phyloP scores from a whole-genome alignment of 2,888 invertebrate species.

The Perizoma affinitatum region DNA sequence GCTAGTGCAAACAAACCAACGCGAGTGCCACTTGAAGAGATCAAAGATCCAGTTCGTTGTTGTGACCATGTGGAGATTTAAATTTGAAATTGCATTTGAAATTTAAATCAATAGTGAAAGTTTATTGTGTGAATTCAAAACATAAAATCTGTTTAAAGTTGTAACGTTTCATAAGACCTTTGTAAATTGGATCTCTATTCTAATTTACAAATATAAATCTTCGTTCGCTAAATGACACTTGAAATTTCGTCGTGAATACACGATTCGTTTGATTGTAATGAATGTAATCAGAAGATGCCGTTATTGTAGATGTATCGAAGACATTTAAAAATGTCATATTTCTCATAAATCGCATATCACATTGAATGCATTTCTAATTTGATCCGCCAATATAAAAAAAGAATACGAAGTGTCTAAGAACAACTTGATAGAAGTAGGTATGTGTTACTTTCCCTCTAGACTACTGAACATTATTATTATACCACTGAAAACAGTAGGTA shows the following conservation, averaged over 20 bases:
- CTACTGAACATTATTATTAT: not conserved
- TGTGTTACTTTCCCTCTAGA: constrained; percentile 33
- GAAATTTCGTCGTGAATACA: constrained; percentile 47
- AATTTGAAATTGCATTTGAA: constrained; percentile 13
- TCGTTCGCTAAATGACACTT: constrained; percentile 46
- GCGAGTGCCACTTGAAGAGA: constrained; percentile 43
- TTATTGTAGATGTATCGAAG: not conserved
- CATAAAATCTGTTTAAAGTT: too few relatives aligned
- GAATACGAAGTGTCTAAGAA: constrained; percentile 39
- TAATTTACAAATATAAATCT: constrained; percentile 62
- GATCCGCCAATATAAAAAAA: constrained; percentile 54
- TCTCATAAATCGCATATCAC: constrained; percentile 11
- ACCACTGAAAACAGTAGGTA: constrained; percentile 6
- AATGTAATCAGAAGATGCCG: constrained; percentile 27
- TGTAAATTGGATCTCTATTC: constrained; percentile 45
- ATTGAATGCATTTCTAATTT: constrained; percentile 62
- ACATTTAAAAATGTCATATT: constrained; percentile 8
- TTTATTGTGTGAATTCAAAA: constrained; percentile 29
- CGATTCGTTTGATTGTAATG: too few relatives aligned
- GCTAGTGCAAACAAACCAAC: constrained; percentile 27
- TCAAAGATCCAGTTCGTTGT: constrained; percentile 33
- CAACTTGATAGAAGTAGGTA: constrained; percentile 60
- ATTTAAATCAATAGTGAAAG: constrained; percentile 30
- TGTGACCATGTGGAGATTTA: constrained; percentile 43
- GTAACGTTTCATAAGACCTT: constrained; percentile 1